These are phyloP conservation scores for Neostethus bicornis DNA, from an alignment of 2,797 vertebrate species.

Conservation along the genomic window DNA sequence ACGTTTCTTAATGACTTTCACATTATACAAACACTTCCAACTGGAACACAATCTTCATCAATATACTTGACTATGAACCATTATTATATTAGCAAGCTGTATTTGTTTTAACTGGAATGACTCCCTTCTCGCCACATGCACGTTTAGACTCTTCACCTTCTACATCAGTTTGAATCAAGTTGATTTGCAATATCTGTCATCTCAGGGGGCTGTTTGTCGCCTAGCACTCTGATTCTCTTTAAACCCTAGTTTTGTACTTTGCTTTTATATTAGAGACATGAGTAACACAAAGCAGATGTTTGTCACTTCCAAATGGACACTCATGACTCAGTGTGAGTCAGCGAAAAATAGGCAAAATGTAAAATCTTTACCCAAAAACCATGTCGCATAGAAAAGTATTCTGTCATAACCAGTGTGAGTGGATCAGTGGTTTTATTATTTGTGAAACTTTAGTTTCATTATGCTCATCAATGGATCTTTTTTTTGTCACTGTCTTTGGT, in stretches of 20 bases:
- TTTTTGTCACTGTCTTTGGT: neutral
- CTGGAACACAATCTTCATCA: neutral
- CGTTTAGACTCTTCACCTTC: neutral
- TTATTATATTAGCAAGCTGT: neutral
- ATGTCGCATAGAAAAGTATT: neutral
- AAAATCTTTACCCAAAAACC: neutral
- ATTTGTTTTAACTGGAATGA: neutral
- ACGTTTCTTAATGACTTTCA: no score
- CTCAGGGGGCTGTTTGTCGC: slow-evolving; percentile 1
- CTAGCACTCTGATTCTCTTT: neutral
- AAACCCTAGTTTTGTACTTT: neutral
- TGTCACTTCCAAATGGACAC: slow-evolving; percentile 3
- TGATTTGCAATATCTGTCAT: neutral
- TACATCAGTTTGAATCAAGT: slow-evolving; percentile 2
- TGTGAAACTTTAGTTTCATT: neutral
- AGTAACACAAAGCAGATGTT: neutral
- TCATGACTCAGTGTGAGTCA: slow-evolving; percentile 4
- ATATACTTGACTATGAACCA: neutral
- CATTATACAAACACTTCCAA: neutral
- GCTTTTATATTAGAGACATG: slow-evolving; percentile 3
- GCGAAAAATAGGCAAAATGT: neutral
- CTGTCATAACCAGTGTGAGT: neutral
- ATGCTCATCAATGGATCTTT: neutral
- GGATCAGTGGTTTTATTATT: neutral
- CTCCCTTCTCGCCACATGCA: neutral